Evolutionary conservation across 1,140 invertebrate genomes (phyloP), one percentile per base, ranked within the genome.

Genomic region (Maniola jurtina): DNA sequence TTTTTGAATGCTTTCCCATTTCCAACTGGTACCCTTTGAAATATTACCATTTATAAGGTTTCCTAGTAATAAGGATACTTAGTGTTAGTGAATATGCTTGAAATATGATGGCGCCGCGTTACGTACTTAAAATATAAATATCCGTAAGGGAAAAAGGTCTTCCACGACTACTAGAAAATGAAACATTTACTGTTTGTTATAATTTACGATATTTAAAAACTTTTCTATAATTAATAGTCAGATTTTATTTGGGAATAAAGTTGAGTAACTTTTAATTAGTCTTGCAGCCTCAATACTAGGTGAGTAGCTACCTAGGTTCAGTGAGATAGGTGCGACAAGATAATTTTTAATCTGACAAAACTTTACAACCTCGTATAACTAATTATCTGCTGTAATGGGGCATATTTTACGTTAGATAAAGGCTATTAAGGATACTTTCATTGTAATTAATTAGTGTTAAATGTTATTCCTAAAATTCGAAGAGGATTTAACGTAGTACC

Each of bases 221-320:
- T 40, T 40, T 45, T 45, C 13, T 2, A 5, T 11, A 13, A 5
- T 45, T n/a, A 6, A 13, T 45, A 11, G 13, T 45, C 42, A 45
- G 42, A 11, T n/a, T 45, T 45, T 45, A 45, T 45, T 45, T 45
- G 9, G 42, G 42, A 13, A 45, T 45, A 45, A 45, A n/a, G 42
- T 45, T 45, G 42, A 45, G 13, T 45, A 52, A 52, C 48, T 52
- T 52, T 52, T 52, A 52, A 52, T 52, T 52, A 52, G 10, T 14
- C 15, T 52, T 25, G 25, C 14, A 48, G 13, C 11, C 14, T 52
- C 7, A 6, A 52, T 52, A 25, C 48, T 8, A 6, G 38, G 10
- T 7, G 7, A 9, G 13, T 11, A n/a, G 9, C 42, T 52, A 25
- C 48, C 8, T 52, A 25, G 7, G 15, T 52, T 16, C 48, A 48